phyloP scores from a whole-genome alignment of 2,113 vertebrate species.

The Cynoglossus semilaevis region DNA sequence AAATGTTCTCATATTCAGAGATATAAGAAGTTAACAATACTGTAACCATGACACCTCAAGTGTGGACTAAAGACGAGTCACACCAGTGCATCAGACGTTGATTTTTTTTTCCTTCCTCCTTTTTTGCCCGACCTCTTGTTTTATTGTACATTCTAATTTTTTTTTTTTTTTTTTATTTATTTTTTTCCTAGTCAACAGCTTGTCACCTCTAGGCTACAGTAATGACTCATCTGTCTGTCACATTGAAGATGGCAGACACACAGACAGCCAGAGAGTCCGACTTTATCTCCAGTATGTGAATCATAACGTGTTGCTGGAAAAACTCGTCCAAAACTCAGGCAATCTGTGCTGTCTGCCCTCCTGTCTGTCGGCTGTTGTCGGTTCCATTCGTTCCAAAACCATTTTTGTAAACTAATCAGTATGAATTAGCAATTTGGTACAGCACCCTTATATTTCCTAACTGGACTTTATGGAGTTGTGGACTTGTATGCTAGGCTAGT shows the following conservation, averaged over 20 bases:
- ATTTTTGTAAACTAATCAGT: constrained; percentile 31
- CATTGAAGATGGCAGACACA: constrained; percentile 60
- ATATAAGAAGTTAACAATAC: too few relatives aligned
- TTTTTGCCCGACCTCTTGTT: constrained; percentile 55
- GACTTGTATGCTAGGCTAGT: too few relatives aligned
- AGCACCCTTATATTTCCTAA: neutral
- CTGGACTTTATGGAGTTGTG: too few relatives aligned
- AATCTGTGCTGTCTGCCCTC: constrained; percentile 62
- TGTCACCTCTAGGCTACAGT: constrained; percentile 55
- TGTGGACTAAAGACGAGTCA: too few relatives aligned
- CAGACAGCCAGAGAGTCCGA: constrained; percentile 58
- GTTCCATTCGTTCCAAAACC: constrained; percentile 33
- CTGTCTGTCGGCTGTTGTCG: constrained; percentile 36
- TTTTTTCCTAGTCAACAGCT: constrained; percentile 51
- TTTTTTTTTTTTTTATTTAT: neutral
- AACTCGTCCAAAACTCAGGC: constrained; percentile 50
- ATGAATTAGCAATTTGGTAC: constrained; percentile 16
- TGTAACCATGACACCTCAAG: too few relatives aligned
- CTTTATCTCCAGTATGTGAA: constrained; percentile 52
- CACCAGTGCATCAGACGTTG: constrained; percentile 20
- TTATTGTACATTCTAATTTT: constrained; percentile 29
- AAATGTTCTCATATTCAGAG: too few relatives aligned
- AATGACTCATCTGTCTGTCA: constrained; percentile 74
- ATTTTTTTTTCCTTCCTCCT: neutral
- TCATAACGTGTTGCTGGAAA: constrained; percentile 54